Base-by-base conservation (phyloP, 2,797 vertebrate species). In the Myotis myotis region DNA sequence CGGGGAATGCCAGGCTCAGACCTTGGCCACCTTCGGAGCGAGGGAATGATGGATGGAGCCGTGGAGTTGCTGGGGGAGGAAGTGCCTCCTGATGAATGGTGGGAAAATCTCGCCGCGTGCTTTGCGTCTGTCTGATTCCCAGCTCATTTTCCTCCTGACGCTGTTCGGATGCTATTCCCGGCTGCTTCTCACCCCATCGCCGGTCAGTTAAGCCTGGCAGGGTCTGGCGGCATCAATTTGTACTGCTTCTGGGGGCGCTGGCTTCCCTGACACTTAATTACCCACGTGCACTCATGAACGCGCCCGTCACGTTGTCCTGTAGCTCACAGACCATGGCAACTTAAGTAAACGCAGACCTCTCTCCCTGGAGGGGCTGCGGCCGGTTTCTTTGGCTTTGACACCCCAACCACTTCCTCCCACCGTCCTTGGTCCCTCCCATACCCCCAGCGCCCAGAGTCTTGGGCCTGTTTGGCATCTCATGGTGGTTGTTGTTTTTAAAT, bases 311-410 rank as follows among this genome's bases (percentile, higher is more conserved):
- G 91, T 55, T 91, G 81, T 91, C 81, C 74, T 94, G 44, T 60
- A 96, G 95, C 97, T 96, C 96, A 96, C 33, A 94, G 95, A 91
- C 74, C 64, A 2, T 20, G 49, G 70, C 96, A 91, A n/a, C 80
- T 60, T 89, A 91, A 91, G 91, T 57, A 41, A 57, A 85, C 47
- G n/a, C n/a, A 57, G 53, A 16, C 25, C 49, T 66, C 80, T 71
- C 78, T 91, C 57, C 28, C 28, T 57, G 6, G 82, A 62, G 57
- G 70, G 1, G 6, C 57, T 66, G 64, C 10, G 15, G 3, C 44
- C 47, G 6, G 75, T 71, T 79, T 71, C 33, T 62, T 92, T 91
- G 30, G 8, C 76, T 96, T 64, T 66, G 74, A 75, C 38, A 47
- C 68, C 33, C 28, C 11, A 44, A 3, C n/a, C 0, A 2, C 25